Evolutionary conservation across 2,113 vertebrate genomes (phyloP).

Genomic region (Hippocampus barbouri): DNA sequence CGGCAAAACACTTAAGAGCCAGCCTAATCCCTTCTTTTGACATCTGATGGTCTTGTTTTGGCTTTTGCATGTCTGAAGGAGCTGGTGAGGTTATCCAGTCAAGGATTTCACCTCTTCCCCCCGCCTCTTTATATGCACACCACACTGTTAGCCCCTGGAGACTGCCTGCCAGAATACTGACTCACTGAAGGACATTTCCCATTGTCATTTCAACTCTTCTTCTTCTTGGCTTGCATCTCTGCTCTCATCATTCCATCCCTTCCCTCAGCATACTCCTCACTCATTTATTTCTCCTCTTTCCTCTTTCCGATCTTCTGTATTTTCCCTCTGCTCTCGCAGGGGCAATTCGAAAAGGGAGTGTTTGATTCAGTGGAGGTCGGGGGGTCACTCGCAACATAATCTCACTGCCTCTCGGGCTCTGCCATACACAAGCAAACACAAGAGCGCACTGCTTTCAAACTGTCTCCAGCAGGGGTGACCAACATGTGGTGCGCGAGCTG

Average conservation of each 20-base stretch:
- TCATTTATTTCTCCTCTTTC: background rate
- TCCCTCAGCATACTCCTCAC: slow-evolving; percentile 2
- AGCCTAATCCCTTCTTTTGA: background rate
- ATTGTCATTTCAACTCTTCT: slow-evolving; percentile 46
- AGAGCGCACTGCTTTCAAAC: background rate
- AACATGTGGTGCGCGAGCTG: background rate
- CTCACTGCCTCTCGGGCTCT: slow-evolving; percentile 17
- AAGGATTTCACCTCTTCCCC: slow-evolving; percentile 62
- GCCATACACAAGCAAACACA: background rate
- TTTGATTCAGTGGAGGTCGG: slow-evolving; percentile 46
- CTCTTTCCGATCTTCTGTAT: background rate
- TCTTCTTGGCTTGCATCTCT: slow-evolving; percentile 14
- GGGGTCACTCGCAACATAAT: slow-evolving; percentile 35
- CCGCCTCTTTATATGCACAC: slow-evolving; percentile 56
- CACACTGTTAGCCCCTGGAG: slow-evolving; percentile 41
- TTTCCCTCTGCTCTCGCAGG: slow-evolving; percentile 9
- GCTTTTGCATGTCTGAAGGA: slow-evolving; percentile 30
- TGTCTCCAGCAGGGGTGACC: no score
- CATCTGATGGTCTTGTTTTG: slow-evolving; percentile 23
- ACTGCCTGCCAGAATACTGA: slow-evolving; percentile 48
- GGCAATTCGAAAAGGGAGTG: slow-evolving; percentile 21
- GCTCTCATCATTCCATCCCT: slow-evolving; percentile 25
- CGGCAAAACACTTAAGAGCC: no score
- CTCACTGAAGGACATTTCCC: slow-evolving; percentile 49
- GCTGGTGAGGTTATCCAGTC: slow-evolving; percentile 57